phyloP scores from a whole-genome alignment of 2,113 vertebrate species.

The Galbula dea region DNA sequence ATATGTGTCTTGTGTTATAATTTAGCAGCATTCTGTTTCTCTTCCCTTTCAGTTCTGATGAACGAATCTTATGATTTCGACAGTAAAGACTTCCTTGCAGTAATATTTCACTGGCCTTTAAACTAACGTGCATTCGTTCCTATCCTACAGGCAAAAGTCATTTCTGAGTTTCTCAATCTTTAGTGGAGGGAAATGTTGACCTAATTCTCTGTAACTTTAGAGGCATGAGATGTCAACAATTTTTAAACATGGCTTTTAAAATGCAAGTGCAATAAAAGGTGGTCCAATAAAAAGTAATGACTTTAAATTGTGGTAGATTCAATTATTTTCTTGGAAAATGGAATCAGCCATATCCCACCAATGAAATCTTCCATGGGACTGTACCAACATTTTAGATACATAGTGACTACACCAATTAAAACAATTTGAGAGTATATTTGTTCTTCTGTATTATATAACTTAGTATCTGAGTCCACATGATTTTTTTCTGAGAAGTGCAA shows the following conservation, averaged over 20 bases:
- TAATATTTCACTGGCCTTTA: constrained; percentile 50
- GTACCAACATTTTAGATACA: not conserved
- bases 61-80: constrained; percentile 21
- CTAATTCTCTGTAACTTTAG: constrained; percentile 38
- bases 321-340: not conserved
- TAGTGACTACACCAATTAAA: not conserved
- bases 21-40: constrained; percentile 10
- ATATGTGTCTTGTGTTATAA: not conserved
- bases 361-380: not conserved
- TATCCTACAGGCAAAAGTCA: constrained; percentile 33
- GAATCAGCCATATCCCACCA: not conserved
- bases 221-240: not conserved
- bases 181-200: constrained; percentile 41
- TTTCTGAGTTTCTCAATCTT: constrained; percentile 15
- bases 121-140: not conserved
- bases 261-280: not conserved
- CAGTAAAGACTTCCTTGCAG: constrained; percentile 25
- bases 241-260: not conserved
- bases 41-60: not conserved
- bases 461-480: not conserved
- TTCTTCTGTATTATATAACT: not conserved
- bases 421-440: not conserved
- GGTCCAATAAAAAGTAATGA: not conserved
- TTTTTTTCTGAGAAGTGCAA: not conserved
- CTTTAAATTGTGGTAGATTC: not conserved